A percentile compares a stretch with the other conserved stretches of the same genome.
Conservation (phyloP, 2,888 invertebrate genomes). For the Halictus quadricinctus region DNA sequence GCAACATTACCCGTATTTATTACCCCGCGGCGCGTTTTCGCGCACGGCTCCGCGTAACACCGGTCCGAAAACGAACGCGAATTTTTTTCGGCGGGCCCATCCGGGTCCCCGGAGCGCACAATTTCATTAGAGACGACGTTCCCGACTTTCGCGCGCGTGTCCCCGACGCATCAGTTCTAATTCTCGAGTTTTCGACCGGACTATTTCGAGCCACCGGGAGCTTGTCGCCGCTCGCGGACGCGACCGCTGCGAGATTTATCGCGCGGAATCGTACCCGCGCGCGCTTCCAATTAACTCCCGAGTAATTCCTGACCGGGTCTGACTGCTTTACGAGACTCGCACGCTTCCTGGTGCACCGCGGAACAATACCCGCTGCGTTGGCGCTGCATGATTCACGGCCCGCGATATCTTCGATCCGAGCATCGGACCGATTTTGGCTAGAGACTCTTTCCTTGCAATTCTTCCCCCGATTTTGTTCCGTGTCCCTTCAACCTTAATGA, state of each 20-base stretch:
- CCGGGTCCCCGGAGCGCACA: slow-evolving; percentile 3
- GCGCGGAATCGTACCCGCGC: slow-evolving; percentile 38
- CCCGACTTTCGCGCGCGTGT: slow-evolving; percentile 1
- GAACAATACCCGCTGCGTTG: slow-evolving; percentile 11
- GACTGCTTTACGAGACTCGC: not conserved
- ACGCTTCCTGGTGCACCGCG: not conserved
- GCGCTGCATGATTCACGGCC: not conserved
- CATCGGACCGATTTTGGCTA: not conserved
- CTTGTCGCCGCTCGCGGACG: slow-evolving; percentile 28
- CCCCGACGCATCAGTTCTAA: slow-evolving; percentile 37
- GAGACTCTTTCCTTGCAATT: not conserved
- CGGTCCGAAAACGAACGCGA: not conserved
- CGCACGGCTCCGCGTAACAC: not conserved
- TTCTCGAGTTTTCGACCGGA: slow-evolving; percentile 16
- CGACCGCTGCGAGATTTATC: slow-evolving; percentile 41
- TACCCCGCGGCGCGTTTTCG: not conserved
- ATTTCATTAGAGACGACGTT: slow-evolving; percentile 48
- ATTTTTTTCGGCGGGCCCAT: slow-evolving; percentile 1
- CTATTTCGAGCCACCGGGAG: slow-evolving; percentile 40
- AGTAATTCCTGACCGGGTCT: slow-evolving; percentile 31
- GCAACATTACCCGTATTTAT: slow-evolving; percentile 32
- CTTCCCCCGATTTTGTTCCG: not conserved
- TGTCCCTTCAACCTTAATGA: not conserved
- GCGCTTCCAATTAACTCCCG: slow-evolving; percentile 48
- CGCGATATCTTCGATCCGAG: not conserved